Base-by-base conservation (phyloP, 2,888 invertebrate species). In the Tyria jacobaeae region DNA sequence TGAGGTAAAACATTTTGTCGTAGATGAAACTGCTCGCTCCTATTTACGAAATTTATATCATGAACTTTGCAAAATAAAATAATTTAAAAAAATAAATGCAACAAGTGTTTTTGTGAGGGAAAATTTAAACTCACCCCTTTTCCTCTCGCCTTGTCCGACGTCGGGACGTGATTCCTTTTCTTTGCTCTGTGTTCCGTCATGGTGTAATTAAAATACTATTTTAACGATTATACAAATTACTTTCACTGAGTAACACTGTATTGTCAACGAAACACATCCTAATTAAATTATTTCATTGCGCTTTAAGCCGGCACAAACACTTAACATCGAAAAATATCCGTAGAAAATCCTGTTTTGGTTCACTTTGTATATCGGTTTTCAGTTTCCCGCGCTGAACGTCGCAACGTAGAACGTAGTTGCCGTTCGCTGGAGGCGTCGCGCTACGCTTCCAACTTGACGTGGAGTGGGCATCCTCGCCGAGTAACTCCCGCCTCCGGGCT, bases 91-190 rank as follows among this genome's bases (percentile, higher is more conserved):
- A 49, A 49, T 25, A 49, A 49, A 49, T 25, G 48, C 27, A 49
- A 49, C 14, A 25, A 41, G 35, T 27, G 12, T 44, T 44, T 44
- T 12, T 21, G 17, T 21, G 17, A 9, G 1, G 21, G 4, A 6
- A 24, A 51, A 47, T 55, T 52, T 58, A 72, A 73, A 86, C 91
- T 91, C 72, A 92, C 92, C 90, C 87, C 89, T 79, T 91, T 91
- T 74, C 85, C 89, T 70, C 83, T 90, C 64, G 86, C 78, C 62
- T 87, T 90, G 84, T 91, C 91, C 81, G 86, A 75, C 35, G 84
- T 68, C 57, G 83, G 84, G 17, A 74, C 73, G 62, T 85, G 85
- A 70, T 83, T 86, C 74, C 79, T 87, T 76, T 79, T 89, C 77
- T 81, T 84, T 76, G 62, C 53, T 75, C 64, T 71, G 49, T 67